Percentiles rank a stretch among this genome's conserved stretches.
These are phyloP conservation scores for Drosophila subquinaria DNA, from an alignment of 2,888 invertebrate genomes.

Conservation along the genomic window DNA sequence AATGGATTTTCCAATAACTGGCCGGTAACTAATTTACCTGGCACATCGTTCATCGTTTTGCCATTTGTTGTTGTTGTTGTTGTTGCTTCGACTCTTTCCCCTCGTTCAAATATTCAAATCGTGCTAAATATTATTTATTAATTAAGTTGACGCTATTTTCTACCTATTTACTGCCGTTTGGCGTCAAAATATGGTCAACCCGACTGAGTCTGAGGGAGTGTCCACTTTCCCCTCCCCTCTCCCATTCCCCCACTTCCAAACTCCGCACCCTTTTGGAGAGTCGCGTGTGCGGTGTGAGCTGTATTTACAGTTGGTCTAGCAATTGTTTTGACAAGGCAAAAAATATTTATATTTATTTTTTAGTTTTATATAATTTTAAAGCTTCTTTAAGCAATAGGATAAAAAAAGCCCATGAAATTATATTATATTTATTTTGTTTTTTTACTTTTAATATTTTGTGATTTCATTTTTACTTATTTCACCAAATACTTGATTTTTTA, in stretches of 20 bases:
- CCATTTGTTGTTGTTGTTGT: conserved; percentile 3
- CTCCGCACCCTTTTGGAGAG: conserved; percentile 13
- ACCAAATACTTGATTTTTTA: too few species aligned
- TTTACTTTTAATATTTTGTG: too few species aligned
- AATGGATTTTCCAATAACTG: conserved; percentile 15
- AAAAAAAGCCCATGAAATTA: too few species aligned
- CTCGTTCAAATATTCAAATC: conserved; percentile 44
- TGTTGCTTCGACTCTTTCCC: conserved; percentile 12
- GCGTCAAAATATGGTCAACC: conserved; percentile 18
- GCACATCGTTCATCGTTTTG: conserved; percentile 25
- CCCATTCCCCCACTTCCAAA: not conserved
- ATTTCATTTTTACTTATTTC: too few species aligned
- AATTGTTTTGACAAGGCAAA: too few species aligned
- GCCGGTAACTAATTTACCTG: conserved; percentile 21
- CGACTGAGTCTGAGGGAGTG: conserved; percentile 65
- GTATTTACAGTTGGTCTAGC: not conserved
- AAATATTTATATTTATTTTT: too few species aligned
- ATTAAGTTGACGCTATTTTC: conserved; percentile 75
- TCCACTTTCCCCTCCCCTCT: not conserved
- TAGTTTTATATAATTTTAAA: too few species aligned
- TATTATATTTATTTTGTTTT: too few species aligned
- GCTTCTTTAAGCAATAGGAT: too few species aligned
- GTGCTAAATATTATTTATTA: conserved; percentile 81
- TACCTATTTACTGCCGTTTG: conserved; percentile 43
- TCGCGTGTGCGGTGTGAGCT: conserved; percentile 56